Base-by-base conservation (phyloP, 2,888 invertebrate species). In the Lepidocyrtoides sp. region DNA sequence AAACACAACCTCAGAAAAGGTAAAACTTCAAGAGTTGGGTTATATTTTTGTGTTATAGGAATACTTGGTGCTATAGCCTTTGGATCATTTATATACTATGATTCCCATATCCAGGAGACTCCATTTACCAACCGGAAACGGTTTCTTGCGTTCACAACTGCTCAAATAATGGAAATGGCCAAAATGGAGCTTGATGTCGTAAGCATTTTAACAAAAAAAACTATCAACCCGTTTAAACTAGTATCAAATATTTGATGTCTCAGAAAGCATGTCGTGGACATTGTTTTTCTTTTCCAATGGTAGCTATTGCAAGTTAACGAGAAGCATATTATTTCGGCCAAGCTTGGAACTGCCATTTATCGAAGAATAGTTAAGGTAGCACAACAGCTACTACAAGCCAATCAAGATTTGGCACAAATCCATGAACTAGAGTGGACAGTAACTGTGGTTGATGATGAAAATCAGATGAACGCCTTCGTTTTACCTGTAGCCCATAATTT, bases 381-480 rank as follows among this genome's bases (percentile, higher is more conserved):
- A 0, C 94, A 95, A 60, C 94, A 95, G 83, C 94, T 96, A 54
- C 92, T 96, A 1, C 91, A 94, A 23, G 95, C 95, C 2, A 96
- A 96, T 94, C 94, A 95, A 86, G 96, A 96, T 92, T 92, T 96
- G 7, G 95, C 95, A 14, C 95, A 95, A 85, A 95, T 96, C 57
- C 94, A 95, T 32, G 93, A 95, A 12, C 95, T 95, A 81, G 93
- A 95, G 3, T 96, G 96, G 96, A 95, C 95, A 5, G 94, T 96
- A 3, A 95, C 95, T 63, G 95, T 96, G 36, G 95, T 96, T 17
- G 94, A 96, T 93, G 95, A 95, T 84, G 94, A 95, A n/a, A 93
- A 94, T 2, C 92, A 94, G 2, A 95, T 95, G 86, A 96, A 96
- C 95, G 96, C 96, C 0, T 96, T 96, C 94, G 96, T 96, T 63